Base-by-base conservation (phyloP, 2,888 invertebrate genomes). In the Rhodophaea formosa region DNA sequence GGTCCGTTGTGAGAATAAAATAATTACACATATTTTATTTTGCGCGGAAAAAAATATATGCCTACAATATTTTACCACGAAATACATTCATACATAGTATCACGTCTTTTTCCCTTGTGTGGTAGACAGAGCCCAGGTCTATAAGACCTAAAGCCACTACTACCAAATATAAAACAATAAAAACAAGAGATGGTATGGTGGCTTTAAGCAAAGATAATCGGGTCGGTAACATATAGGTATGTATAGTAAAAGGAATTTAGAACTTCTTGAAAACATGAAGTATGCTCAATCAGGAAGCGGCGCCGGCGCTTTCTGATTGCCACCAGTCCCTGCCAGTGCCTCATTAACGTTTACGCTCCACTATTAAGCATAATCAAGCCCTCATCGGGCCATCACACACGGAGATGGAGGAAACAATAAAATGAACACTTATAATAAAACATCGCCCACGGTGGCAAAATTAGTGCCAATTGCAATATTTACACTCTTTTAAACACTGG, bases 341-440 rank as follows among this genome's bases (percentile, higher is more conserved):
- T 85, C 77, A 89, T 90, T 89, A 89, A 16, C 72, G 75, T 87
- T 85, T 87, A 86, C 83, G 77, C 83, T 74, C 83, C 76, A 82
- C 79, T 79, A 88, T 88, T 88, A 88, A 77, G 70, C 75, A 70
- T 80, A 88, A 88, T 88, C 85, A 83, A 84, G 66, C 78, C 79
- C 74, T 79, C 86, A 86, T 83, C 88, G 39, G 35, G 35, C 79
- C 86, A 86, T 83, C 88, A 86, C 84, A 87, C 80, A 88, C 83
- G 81, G 75, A 80, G 74, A 76, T 72, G 74, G 67, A 79, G 82
- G 82, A 83, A 82, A 87, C 82, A 83, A 86, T 87, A 85, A 87
- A 88, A 82, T 61, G 70, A 71, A 78, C 78, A 77, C 75, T 76
- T 73, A 72, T 70, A 76, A 79, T 79, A 79, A 79, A 74, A 70